A percentile compares a stretch with the other conserved stretches of the same genome.
Conservation (phyloP, 2,113 vertebrate genomes). For the Syngnathus floridae region DNA sequence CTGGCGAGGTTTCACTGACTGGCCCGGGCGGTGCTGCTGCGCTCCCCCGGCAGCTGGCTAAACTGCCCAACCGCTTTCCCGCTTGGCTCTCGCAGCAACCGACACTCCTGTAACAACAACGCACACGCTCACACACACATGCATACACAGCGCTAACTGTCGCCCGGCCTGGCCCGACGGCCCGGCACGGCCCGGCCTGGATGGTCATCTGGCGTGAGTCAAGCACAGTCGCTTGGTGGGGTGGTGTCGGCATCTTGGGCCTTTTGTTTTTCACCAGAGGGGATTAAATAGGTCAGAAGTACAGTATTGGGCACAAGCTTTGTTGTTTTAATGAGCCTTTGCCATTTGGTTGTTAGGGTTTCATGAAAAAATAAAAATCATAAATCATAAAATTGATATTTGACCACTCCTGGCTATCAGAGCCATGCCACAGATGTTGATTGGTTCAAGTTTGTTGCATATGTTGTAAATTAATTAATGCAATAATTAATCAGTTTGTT, state of each 20-base stretch:
- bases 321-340: slow-evolving; percentile 1
- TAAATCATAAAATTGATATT: too few relatives aligned
- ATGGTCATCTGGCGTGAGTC: slow-evolving; percentile 59
- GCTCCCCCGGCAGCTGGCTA: slow-evolving; percentile 67
- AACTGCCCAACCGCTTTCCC: slow-evolving; percentile 70
- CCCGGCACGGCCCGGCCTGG: slow-evolving; percentile 13
- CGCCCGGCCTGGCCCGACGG: slow-evolving; percentile 35
- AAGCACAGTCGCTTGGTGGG: slow-evolving; percentile 25
- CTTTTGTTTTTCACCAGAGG: slow-evolving; percentile 42
- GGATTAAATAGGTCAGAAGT: slow-evolving; percentile 24
- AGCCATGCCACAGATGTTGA: too few relatives aligned
- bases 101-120: slow-evolving; percentile 53
- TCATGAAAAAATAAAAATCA: too few relatives aligned
- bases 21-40: slow-evolving; percentile 31
- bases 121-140: slow-evolving; percentile 25
- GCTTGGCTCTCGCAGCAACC: slow-evolving; percentile 57
- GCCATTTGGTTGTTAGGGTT: not conserved
- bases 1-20: slow-evolving; percentile 70
- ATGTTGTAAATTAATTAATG: too few relatives aligned
- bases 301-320: not conserved
- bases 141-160: slow-evolving; percentile 51
- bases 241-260: slow-evolving; percentile 31
- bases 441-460: too few relatives aligned
- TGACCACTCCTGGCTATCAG: too few relatives aligned
- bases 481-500: too few relatives aligned